Percentiles rank a stretch among this genome's conserved stretches.
Conservation (phyloP, 2,113 vertebrate species). For the Caloenas nicobarica region DNA sequence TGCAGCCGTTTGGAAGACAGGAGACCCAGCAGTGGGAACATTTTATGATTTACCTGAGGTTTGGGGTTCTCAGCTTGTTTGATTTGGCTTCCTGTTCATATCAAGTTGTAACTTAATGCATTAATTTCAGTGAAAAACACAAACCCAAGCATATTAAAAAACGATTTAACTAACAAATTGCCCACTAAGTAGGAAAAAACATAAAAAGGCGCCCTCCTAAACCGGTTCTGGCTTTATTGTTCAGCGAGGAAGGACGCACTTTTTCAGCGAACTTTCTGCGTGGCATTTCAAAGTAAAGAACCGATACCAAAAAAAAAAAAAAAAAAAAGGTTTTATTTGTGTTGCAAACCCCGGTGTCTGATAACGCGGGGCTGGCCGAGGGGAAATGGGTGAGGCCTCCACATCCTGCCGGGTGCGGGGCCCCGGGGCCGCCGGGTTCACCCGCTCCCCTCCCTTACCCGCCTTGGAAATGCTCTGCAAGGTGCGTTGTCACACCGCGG, state of each 20-base stretch:
- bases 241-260: neutral
- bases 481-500: neutral
- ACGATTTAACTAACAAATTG: constrained; percentile 6
- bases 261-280: constrained; percentile 55
- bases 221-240: neutral
- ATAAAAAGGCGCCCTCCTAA: neutral
- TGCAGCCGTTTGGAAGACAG: neutral
- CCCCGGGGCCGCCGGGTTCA: neutral
- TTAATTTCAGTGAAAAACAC: constrained; percentile 9
- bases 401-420: constrained; percentile 25
- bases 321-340: neutral
- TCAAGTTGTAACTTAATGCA: neutral
- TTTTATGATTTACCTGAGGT: neutral
- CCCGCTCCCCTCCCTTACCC: neutral
- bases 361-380: neutral
- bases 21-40: neutral
- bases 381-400: constrained; percentile 67
- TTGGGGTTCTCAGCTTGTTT: neutral
- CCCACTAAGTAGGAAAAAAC: neutral
- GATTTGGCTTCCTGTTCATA: neutral
- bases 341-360: neutral
- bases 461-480: neutral
- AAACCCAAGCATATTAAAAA: constrained; percentile 2
- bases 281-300: constrained; percentile 48
- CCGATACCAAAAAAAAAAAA: neutral